Percentiles rank a stretch among this genome's conserved stretches.
These are phyloP conservation scores for Limnephilus marmoratus DNA, from an alignment of 2,888 invertebrate genomes.

Conservation along the genomic window DNA sequence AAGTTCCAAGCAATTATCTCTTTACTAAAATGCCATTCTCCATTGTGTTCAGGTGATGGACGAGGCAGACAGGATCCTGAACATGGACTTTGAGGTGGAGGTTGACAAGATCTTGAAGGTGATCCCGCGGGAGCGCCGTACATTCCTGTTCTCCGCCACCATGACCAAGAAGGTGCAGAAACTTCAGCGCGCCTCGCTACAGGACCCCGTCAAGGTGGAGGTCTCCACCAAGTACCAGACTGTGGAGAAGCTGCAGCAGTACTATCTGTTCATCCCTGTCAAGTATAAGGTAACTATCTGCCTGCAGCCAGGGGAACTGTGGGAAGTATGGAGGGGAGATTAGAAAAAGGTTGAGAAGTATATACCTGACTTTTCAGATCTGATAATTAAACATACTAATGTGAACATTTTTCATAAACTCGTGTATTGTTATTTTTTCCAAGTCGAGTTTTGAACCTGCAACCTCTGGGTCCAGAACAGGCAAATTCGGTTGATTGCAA, in stretches of 20 bases:
- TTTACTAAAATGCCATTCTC: neutral
- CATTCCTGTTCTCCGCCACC: slow-evolving; percentile 98
- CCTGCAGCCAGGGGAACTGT: neutral
- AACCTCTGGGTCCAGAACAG: no score
- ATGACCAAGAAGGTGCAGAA: slow-evolving; percentile 99
- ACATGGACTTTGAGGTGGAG: slow-evolving; percentile 99
- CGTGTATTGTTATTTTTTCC: no score
- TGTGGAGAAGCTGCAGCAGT: slow-evolving; percentile 96
- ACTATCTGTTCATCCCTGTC: slow-evolving; percentile 95
- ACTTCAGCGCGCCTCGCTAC: slow-evolving; percentile 94
- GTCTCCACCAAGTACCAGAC: slow-evolving; percentile 98
- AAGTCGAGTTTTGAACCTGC: no score
- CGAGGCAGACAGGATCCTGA: slow-evolving; percentile 98
- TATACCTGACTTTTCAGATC: neutral
- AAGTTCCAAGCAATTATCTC: slow-evolving; percentile 16
- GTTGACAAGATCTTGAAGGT: slow-evolving; percentile 95
- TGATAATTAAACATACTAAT: neutral
- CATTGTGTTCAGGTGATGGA: slow-evolving; percentile 89
- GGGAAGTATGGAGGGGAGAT: neutral
- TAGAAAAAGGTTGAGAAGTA: neutral
- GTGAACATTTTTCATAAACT: no score
- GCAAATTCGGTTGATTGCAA: no score
- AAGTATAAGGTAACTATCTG: slow-evolving; percentile 88
- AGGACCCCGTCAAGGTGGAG: slow-evolving; percentile 97
- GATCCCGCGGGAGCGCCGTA: slow-evolving; percentile 93